Evolutionary conservation across 2,113 vertebrate genomes (phyloP).

Genomic region (Tragelaphus scriptus): DNA sequence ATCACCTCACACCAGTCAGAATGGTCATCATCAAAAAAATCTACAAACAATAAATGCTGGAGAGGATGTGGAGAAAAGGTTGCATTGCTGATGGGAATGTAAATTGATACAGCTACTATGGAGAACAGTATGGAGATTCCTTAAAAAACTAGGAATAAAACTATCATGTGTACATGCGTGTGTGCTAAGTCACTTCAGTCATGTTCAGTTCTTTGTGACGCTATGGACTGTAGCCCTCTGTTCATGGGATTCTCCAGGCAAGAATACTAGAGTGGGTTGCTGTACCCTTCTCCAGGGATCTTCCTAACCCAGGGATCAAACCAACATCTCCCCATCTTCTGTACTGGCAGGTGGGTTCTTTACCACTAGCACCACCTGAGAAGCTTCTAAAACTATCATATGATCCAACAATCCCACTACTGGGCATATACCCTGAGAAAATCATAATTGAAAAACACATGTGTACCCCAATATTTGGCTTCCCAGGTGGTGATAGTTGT

Average conservation of each 20-base stretch:
- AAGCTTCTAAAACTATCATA: not conserved
- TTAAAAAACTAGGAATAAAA: not conserved
- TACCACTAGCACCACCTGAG: not conserved
- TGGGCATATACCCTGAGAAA: not conserved
- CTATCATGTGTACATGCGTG: not conserved
- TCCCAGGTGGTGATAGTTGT: not conserved
- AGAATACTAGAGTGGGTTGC: not conserved
- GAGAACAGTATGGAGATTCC: not conserved
- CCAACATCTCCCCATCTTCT: not conserved
- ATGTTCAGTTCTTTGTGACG: not conserved
- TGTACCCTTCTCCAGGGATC: not conserved
- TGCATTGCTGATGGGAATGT: not conserved
- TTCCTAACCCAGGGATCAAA: not conserved
- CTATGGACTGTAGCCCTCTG: not conserved
- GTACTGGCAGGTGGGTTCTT: not conserved
- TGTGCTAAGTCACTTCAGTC: not conserved
- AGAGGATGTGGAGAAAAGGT: not conserved
- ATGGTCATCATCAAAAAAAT: not conserved
- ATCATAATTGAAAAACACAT: not conserved
- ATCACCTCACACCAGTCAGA: not conserved
- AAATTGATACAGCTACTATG: not conserved
- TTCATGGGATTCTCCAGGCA: not conserved
- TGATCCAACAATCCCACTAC: not conserved
- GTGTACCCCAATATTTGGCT: not conserved
- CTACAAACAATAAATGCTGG: not conserved